phyloP scores from a whole-genome alignment of 2,113 vertebrate species.

The Neomonachus schauinslandi region DNA sequence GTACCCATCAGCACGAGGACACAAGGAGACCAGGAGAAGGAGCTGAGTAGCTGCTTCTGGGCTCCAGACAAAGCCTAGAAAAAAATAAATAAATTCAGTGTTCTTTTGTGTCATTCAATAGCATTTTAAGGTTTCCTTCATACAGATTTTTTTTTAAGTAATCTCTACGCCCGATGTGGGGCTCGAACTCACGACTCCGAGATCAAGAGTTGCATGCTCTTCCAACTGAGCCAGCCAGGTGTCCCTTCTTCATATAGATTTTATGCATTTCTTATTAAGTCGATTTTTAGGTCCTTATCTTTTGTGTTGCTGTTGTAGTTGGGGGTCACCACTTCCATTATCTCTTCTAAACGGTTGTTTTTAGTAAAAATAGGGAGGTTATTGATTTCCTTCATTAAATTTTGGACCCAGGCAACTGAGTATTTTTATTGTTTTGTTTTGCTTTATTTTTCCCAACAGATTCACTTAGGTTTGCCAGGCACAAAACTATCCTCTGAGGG shows the following conservation, averaged over 20 bases:
- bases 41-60: not conserved
- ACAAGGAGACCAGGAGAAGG: not conserved
- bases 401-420: constrained; percentile 30
- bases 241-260: not conserved
- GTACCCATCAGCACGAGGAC: not conserved
- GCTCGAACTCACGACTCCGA: not conserved
- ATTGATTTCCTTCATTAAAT: constrained; percentile 64
- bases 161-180: not conserved
- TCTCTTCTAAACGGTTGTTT: not conserved
- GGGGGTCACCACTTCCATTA: not conserved
- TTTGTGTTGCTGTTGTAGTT: not conserved
- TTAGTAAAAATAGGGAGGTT: constrained; percentile 46
- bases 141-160: not conserved
- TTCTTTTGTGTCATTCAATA: not conserved
- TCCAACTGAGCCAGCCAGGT: not conserved
- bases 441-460: constrained; percentile 21
- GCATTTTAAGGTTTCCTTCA: not conserved
- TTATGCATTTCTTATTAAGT: constrained; percentile 44
- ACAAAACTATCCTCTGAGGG: not conserved
- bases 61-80: not conserved
- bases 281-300: constrained; percentile 40
- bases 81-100: not conserved
- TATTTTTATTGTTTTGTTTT: constrained; percentile 48
- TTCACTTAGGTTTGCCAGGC: not conserved
- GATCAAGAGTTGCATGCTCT: not conserved